Base-by-base conservation (phyloP, 2,797 vertebrate species). In the Ctenochaetus hawaiiensis region DNA sequence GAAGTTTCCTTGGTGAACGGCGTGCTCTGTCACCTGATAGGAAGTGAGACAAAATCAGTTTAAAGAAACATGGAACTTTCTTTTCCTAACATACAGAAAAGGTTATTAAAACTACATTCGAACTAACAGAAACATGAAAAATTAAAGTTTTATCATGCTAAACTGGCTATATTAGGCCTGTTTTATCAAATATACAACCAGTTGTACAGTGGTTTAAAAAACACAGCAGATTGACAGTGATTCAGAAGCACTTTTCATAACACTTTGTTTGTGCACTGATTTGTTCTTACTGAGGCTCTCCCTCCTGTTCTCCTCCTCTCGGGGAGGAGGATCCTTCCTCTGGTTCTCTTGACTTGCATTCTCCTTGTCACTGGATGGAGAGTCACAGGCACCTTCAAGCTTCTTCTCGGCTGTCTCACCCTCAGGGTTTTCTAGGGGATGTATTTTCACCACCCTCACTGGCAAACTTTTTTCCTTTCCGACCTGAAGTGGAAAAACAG, bases 341-440 rank as follows among this genome's bases (percentile, higher is more conserved):
- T 96, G 96, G 92, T 94, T 97, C 85, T 99, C 97, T 75, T 98
- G 97, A 87, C 95, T 96, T 62, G 97, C 95, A 6, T 99, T 99
- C 83, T 99, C 98, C 87, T 99, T 99, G 91, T 99, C 98, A 54
- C 98, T 99, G 73, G 98, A 99, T 0, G 97, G 98, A 63, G 98
- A 99, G 88, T 99, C 97, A 23, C 98, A 99, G 17, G 97, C 94
- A 12, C 96, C 97, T 0, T 98, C 96, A 26, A 97, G 92, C 85
- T 99, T 99, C 91, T 99, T 99, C 87, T 98, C 97, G 0, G 93
- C 88, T 0, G 93, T 80, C 49, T 98, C 96, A 13, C 96, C 96
- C 0, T 96, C 95, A 3, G 72, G 89, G 51, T 95, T 96, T 86
- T 99, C 98, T 68, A 98, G 87, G 1, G 97, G 97, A 83, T 98